Conservation (phyloP, 2,888 invertebrate genomes). For the Lordiphosa fenestrarum region DNA sequence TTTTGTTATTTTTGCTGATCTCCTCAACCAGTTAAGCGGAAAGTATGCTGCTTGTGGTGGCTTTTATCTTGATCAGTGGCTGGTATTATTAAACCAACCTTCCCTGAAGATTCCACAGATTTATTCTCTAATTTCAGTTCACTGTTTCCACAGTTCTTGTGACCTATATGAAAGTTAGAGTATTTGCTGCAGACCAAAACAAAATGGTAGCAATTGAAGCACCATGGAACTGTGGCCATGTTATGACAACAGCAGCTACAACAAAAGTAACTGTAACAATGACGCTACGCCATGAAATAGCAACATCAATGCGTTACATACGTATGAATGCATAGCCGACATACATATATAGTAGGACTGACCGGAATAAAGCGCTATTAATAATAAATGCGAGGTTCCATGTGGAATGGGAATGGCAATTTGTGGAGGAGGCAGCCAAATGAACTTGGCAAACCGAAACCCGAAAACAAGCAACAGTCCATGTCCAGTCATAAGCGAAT, state of each 20-base stretch:
- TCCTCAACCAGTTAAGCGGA: too few relatives aligned
- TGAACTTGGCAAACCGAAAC: conserved; percentile 68
- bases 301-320: conserved; percentile 60
- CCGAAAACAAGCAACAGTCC: conserved; percentile 15
- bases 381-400: conserved; percentile 69
- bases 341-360: conserved; percentile 20
- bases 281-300: conserved; percentile 55
- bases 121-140: too few relatives aligned
- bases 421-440: conserved; percentile 44
- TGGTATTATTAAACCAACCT: too few relatives aligned
- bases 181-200: too few relatives aligned
- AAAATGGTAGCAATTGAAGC: conserved; percentile 35
- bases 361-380: conserved; percentile 72
- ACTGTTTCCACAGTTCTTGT: too few relatives aligned
- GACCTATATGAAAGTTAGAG: too few relatives aligned
- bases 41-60: too few relatives aligned
- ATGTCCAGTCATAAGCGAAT: conserved; percentile 14
- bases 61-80: too few relatives aligned
- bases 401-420: conserved; percentile 6
- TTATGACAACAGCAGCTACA: conserved; percentile 43
- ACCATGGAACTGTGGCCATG: conserved; percentile 58
- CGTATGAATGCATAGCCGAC: conserved; percentile 35
- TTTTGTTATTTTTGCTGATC: too few relatives aligned
- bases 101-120: too few relatives aligned
- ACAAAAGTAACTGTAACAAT: conserved; percentile 23